These are phyloP conservation scores for Tuberolachnus salignus DNA, from an alignment of 2,888 invertebrate genomes.

Conservation along the genomic window DNA sequence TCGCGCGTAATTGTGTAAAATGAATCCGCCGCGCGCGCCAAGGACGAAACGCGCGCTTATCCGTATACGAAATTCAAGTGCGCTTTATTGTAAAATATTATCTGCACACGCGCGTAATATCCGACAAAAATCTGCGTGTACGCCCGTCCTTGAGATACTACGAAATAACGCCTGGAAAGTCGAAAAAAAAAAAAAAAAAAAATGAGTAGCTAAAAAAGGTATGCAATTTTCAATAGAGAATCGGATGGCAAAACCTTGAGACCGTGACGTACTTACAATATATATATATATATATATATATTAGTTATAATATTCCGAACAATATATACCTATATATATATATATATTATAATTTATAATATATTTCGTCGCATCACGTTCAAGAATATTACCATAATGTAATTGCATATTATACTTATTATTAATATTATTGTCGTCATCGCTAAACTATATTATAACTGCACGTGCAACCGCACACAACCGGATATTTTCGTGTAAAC, in stretches of 20 bases:
- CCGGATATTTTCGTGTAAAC: too few species aligned
- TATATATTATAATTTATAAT: neutral
- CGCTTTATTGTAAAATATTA: constrained; percentile 19
- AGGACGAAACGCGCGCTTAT: neutral
- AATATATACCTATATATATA: too few species aligned
- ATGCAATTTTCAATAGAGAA: constrained; percentile 45
- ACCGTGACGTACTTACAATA: neutral
- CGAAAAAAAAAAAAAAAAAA: too few species aligned
- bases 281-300: neutral
- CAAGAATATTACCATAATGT: constrained; percentile 22
- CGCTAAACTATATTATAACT: constrained; percentile 5
- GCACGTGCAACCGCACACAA: too few species aligned
- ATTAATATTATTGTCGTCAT: neutral
- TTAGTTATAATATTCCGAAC: neutral
- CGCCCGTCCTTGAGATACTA: constrained; percentile 27
- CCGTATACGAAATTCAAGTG: constrained; percentile 26
- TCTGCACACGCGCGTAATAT: neutral
- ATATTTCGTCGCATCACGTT: constrained; percentile 20
- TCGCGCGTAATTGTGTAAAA: constrained; percentile 15
- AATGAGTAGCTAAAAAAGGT: constrained; percentile 41
- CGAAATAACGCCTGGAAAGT: constrained; percentile 42
- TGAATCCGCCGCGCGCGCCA: constrained; percentile 1
- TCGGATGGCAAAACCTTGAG: constrained; percentile 39
- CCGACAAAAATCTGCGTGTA: constrained; percentile 24
- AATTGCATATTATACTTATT: constrained; percentile 6